Conservation (phyloP, 2,888 invertebrate species). For the Myopa tessellatipennis region DNA sequence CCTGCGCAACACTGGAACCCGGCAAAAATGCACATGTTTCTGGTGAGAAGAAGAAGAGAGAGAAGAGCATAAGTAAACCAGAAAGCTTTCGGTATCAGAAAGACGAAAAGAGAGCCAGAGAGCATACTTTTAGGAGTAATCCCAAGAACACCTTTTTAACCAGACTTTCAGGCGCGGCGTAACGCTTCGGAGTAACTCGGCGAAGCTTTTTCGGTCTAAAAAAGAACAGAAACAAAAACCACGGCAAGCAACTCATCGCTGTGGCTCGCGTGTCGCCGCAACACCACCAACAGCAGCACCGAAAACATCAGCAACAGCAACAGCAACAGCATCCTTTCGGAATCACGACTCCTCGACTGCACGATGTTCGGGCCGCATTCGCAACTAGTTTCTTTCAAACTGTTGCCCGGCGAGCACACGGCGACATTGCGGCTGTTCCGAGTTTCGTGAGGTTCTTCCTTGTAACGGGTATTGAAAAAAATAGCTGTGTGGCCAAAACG, state of each 20-base stretch:
- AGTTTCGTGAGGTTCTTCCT: not conserved
- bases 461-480: no score
- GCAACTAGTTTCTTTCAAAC: slow-evolving; percentile 54
- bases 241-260: not conserved
- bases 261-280: not conserved
- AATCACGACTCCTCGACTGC: not conserved
- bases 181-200: not conserved
- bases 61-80: not conserved
- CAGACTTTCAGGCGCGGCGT: slow-evolving; percentile 1
- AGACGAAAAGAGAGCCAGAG: not conserved
- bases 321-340: slow-evolving; percentile 35
- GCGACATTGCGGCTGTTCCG: not conserved
- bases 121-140: not conserved
- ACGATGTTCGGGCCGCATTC: slow-evolving; percentile 36
- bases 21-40: slow-evolving; percentile 24
- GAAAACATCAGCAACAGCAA: not conserved
- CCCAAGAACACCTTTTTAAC: not conserved
- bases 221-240: not conserved
- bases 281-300: not conserved
- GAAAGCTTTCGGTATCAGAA: not conserved
- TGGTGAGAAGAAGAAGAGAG: not conserved
- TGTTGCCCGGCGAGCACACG: slow-evolving; percentile 51
- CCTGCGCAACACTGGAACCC: not conserved
- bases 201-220: not conserved
- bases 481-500: no score